Evolutionary conservation across 2,888 invertebrate species (phyloP).

Genomic region (Pogonocherus hispidulus): DNA sequence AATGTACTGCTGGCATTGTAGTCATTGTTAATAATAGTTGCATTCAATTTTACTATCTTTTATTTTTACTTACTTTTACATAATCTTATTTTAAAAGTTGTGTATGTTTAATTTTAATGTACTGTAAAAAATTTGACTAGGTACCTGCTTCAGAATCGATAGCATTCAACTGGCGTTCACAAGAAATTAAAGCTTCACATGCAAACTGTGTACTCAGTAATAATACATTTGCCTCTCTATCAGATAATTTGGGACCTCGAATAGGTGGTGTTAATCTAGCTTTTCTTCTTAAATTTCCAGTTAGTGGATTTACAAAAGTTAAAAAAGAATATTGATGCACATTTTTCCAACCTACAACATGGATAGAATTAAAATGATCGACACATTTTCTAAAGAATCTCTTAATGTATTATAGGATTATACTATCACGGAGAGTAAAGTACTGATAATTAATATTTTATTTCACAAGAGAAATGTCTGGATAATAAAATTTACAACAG

Average conservation of each 20-base stretch:
- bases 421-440: too few species aligned
- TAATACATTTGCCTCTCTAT: constrained; percentile 58
- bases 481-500: too few species aligned
- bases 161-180: constrained; percentile 74
- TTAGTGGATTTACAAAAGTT: constrained; percentile 29
- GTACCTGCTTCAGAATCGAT: constrained; percentile 77
- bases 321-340: constrained; percentile 43
- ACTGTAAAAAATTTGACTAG: constrained; percentile 56
- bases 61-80: neutral
- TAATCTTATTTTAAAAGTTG: neutral
- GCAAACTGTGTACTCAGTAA: constrained; percentile 65
- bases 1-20: too few species aligned
- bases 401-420: too few species aligned
- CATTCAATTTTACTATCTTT: too few species aligned
- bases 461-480: too few species aligned
- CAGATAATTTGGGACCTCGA: constrained; percentile 63
- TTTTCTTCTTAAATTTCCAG: constrained; percentile 47
- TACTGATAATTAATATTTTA: too few species aligned
- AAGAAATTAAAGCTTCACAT: constrained; percentile 73
- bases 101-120: too few species aligned
- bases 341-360: constrained; percentile 53
- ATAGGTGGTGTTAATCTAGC: constrained; percentile 49
- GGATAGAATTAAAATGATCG: too few species aligned
- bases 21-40: too few species aligned
- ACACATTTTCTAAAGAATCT: too few species aligned